Conservation (phyloP, 2,113 vertebrate genomes). For the Hippotragus niger region DNA sequence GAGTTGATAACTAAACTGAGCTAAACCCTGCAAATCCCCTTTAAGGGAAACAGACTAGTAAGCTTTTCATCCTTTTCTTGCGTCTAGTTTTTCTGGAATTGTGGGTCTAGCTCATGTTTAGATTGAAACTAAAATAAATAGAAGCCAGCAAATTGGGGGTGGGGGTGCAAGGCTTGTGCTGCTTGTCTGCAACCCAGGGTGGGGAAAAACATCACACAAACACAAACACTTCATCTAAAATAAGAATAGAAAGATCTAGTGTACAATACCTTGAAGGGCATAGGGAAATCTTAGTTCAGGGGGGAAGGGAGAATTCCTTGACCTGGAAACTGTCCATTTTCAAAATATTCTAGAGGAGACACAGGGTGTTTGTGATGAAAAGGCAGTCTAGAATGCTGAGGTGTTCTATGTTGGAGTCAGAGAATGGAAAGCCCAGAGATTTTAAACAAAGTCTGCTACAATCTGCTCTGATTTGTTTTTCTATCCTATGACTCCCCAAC, state of each 20-base stretch:
- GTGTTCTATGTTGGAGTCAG: background rate
- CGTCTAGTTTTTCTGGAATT: background rate
- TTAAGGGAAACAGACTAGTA: background rate
- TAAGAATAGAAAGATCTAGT: background rate
- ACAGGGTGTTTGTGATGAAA: slow-evolving; percentile 28
- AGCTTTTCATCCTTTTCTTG: background rate
- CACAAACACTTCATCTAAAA: background rate
- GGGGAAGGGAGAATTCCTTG: background rate
- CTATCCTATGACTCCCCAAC: background rate
- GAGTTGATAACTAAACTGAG: background rate
- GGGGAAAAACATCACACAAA: background rate
- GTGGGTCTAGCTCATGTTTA: background rate
- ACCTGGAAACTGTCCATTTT: background rate
- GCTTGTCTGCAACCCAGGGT: background rate
- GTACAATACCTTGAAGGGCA: slow-evolving; percentile 16
- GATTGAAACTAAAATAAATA: slow-evolving; percentile 25
- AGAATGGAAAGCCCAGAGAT: background rate
- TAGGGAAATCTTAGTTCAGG: background rate
- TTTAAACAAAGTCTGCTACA: background rate
- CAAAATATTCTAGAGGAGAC: slow-evolving; percentile 45
- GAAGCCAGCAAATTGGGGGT: background rate
- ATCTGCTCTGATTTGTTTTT: background rate
- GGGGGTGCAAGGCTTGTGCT: background rate
- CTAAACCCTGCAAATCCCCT: background rate
- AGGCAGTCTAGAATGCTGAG: slow-evolving; percentile 56